phyloP scores from a whole-genome alignment of 2,113 vertebrate genomes.

The Cinclus cinclus region DNA sequence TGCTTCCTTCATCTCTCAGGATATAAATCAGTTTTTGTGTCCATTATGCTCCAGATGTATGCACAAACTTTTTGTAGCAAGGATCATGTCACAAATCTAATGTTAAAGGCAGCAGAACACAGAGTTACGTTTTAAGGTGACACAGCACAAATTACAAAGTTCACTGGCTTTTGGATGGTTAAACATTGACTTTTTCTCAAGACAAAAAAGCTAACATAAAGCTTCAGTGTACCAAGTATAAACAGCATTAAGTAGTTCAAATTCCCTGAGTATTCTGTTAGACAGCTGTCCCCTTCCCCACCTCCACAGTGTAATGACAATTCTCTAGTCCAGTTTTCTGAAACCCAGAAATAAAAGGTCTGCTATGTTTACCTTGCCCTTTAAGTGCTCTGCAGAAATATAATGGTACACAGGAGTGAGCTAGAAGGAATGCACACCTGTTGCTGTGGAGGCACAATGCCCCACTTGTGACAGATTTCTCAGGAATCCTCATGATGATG shows the following conservation, averaged over 20 bases:
- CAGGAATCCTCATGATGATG: background rate
- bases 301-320: background rate
- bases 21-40: background rate
- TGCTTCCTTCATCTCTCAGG: background rate
- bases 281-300: background rate
- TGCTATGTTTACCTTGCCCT: background rate
- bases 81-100: background rate
- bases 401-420: background rate
- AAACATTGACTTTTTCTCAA: background rate
- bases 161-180: background rate
- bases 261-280: background rate
- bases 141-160: background rate
- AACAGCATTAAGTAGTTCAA: background rate
- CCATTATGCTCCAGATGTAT: background rate
- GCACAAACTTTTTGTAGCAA: background rate
- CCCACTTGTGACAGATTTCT: background rate
- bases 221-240: background rate
- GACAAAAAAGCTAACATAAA: background rate
- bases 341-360: background rate
- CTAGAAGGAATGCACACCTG: background rate
- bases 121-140: background rate
- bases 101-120: background rate
- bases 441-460: background rate
- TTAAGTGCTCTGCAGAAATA: background rate
- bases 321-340: background rate